Conservation (phyloP, 2,113 vertebrate species). For the Enhydra lutris region DNA sequence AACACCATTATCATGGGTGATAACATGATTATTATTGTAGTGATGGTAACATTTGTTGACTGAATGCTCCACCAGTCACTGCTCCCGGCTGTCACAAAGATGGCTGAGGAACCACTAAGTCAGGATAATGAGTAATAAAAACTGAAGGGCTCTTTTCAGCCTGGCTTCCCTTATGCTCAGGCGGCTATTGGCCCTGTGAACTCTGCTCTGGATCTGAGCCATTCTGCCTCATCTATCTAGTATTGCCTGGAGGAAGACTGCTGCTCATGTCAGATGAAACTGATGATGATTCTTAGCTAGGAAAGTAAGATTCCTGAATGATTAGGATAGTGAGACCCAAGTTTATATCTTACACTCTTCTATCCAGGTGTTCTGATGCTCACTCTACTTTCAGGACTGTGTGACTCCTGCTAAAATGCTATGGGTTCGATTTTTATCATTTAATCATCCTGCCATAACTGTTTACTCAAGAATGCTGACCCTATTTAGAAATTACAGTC, state of each 20-base stretch:
- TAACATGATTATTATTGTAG: constrained; percentile 62
- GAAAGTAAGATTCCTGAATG: constrained; percentile 54
- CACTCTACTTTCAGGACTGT: constrained; percentile 23
- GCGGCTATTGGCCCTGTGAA: neutral
- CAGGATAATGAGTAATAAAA: constrained; percentile 70
- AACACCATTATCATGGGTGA: constrained; percentile 52
- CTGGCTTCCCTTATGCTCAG: constrained; percentile 35
- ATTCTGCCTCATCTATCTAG: constrained; percentile 43
- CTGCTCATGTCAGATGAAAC: constrained; percentile 48
- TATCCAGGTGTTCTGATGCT: constrained; percentile 13
- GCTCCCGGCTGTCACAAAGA: constrained; percentile 59
- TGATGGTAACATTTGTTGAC: constrained; percentile 73
- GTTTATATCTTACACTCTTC: constrained; percentile 34
- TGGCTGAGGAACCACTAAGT: constrained; percentile 61
- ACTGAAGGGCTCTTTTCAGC: constrained; percentile 65
- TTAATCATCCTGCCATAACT: constrained; percentile 53
- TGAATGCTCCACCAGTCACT: constrained; percentile 67
- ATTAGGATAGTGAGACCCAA: constrained; percentile 42
- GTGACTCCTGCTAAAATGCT: constrained; percentile 32
- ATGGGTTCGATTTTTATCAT: constrained; percentile 52
- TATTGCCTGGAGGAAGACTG: constrained; percentile 49
- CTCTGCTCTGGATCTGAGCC: constrained; percentile 50
- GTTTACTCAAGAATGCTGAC: constrained; percentile 43
- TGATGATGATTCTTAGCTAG: constrained; percentile 58
- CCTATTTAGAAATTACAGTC: constrained; percentile 44